phyloP scores from a whole-genome alignment of 2,888 invertebrate species.

The Leptothorax acervorum region DNA sequence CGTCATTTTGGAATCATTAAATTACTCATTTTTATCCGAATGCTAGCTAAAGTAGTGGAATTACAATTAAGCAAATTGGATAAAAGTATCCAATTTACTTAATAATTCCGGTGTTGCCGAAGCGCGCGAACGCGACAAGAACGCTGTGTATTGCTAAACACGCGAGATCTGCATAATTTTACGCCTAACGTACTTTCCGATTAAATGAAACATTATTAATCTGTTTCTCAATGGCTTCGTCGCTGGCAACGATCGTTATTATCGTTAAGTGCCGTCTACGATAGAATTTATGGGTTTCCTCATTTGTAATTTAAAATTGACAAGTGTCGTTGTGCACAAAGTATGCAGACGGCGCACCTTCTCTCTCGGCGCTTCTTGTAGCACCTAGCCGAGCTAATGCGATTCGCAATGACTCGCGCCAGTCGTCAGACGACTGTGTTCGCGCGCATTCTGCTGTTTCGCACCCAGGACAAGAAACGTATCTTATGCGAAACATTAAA shows the following conservation, averaged over 20 bases:
- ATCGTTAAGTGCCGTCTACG: constrained; percentile 28
- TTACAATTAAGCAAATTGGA: background rate
- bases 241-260: constrained; percentile 21
- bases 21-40: background rate
- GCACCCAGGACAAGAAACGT: constrained; percentile 41
- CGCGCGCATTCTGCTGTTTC: constrained; percentile 36
- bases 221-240: constrained; percentile 4
- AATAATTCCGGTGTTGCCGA: background rate
- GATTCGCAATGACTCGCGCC: constrained; percentile 46
- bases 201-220: constrained; percentile 38
- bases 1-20: constrained; percentile 7
- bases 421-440: background rate
- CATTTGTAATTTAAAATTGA: constrained; percentile 57
- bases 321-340: constrained; percentile 45
- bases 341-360: constrained; percentile 37
- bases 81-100: constrained; percentile 23
- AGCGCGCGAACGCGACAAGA: background rate
- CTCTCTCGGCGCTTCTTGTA: constrained; percentile 19
- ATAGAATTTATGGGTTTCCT: constrained; percentile 38
- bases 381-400: constrained; percentile 35
- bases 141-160: background rate
- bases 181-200: constrained; percentile 16
- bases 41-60: background rate
- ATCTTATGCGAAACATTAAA: constrained; percentile 50
- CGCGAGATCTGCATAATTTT: constrained; percentile 14